These are phyloP conservation scores for Chaitophorus viminalis DNA, from an alignment of 2,888 invertebrate species.

Conservation along the genomic window DNA sequence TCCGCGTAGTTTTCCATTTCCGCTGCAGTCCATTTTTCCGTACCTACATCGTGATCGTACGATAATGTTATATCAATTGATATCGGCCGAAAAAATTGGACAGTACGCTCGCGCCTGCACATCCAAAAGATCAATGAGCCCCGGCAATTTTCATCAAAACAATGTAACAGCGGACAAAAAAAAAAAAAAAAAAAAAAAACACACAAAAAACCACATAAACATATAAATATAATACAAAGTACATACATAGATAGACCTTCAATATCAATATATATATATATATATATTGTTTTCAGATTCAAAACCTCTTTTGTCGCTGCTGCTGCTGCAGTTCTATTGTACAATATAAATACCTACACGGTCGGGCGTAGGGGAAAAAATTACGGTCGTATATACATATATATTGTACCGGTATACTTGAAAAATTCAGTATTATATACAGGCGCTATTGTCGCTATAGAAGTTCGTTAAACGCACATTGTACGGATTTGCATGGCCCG, in stretches of 20 bases:
- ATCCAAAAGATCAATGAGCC: conserved; percentile 22
- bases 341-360: not conserved
- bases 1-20: no score
- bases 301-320: conserved; percentile 45
- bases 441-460: conserved; percentile 34
- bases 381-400: not conserved
- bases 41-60: no score
- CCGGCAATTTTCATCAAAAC: conserved; percentile 33
- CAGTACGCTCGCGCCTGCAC: conserved; percentile 5
- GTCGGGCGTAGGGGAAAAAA: not conserved
- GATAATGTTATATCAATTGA: no score
- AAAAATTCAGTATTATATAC: not conserved
- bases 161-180: not conserved
- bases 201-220: not conserved
- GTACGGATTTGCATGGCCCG: conserved; percentile 32
- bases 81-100: not conserved
- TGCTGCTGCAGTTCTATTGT: conserved; percentile 19
- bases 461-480: conserved; percentile 51
- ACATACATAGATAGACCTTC: not conserved
- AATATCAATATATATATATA: conserved; percentile 47
- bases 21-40: no score
- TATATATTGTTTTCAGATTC: conserved; percentile 46
- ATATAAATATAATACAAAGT: not conserved
- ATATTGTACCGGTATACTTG: not conserved
- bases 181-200: not conserved